These are phyloP conservation scores for Troglohyphantes excavatus DNA, from an alignment of 2,888 invertebrate species.

Conservation along the genomic window DNA sequence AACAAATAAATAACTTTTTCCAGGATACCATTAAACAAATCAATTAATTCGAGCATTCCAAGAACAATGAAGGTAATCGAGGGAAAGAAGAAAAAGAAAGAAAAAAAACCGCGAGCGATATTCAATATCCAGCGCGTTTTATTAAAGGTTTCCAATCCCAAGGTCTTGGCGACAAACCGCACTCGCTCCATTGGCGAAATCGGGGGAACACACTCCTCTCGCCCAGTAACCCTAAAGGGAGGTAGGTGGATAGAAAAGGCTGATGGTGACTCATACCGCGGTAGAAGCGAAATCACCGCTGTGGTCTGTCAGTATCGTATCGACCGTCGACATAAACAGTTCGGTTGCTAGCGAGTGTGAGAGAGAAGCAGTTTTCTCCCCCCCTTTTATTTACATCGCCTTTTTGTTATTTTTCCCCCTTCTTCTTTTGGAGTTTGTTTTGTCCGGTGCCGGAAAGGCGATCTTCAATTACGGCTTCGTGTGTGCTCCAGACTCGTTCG, in stretches of 20 bases:
- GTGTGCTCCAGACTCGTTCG: conserved; percentile 50
- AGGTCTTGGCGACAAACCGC: conserved; percentile 32
- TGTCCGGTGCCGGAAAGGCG: conserved; percentile 23
- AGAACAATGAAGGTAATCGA: neutral
- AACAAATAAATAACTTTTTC: neutral
- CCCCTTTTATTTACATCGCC: neutral
- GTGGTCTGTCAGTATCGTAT: conserved; percentile 25
- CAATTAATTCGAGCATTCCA: neutral
- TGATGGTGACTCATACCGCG: conserved; percentile 73
- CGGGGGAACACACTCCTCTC: neutral
- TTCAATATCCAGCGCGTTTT: conserved; percentile 10
- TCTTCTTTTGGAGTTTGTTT: neutral
- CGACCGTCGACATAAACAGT: conserved; percentile 7
- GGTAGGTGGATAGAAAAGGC: conserved; percentile 72
- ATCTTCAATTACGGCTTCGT: conserved; percentile 58
- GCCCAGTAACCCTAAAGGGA: conserved; percentile 55
- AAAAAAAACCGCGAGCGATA: neutral
- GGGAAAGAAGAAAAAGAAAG: neutral
- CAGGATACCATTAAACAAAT: neutral
- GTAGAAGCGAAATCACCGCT: conserved; percentile 49
- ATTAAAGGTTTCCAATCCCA: too few species aligned
- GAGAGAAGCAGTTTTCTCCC: neutral
- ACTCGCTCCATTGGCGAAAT: conserved; percentile 33
- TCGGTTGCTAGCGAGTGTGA: too few species aligned
- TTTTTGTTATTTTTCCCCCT: conserved; percentile 12